phyloP scores from a whole-genome alignment of 1,140 invertebrate species.

The Drosophila watanabei region DNA sequence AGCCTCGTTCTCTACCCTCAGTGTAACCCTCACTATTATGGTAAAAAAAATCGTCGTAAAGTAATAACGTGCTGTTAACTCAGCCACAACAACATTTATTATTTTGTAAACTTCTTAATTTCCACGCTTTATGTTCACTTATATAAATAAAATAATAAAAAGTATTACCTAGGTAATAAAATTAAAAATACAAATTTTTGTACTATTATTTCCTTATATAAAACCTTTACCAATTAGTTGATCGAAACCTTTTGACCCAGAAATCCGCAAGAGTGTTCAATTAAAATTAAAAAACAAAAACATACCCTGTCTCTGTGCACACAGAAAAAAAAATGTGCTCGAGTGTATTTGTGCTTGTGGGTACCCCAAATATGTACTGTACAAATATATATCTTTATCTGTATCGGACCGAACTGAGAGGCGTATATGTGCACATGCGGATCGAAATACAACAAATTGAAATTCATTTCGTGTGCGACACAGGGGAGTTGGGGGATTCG shows the following conservation, averaged over 20 bases:
- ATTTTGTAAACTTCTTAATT: no score
- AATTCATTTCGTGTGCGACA: constrained; percentile 71
- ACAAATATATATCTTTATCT: constrained; percentile 48
- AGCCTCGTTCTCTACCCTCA: no score
- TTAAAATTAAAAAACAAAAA: constrained; percentile 14
- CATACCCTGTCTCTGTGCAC: not conserved
- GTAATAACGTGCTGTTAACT: no score
- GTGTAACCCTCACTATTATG: no score
- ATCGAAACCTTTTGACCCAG: not conserved
- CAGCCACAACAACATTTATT: no score
- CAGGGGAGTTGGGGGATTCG: not conserved
- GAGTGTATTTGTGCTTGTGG: not conserved
- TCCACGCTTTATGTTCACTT: no score
- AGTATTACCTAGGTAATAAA: no score
- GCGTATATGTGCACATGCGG: constrained; percentile 26
- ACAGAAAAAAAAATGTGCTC: constrained; percentile 4
- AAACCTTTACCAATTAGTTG: not conserved
- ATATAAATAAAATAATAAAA: no score
- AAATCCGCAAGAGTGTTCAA: constrained; percentile 17
- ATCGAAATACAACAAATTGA: constrained; percentile 61
- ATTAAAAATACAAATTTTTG: no score
- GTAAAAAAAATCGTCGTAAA: no score
- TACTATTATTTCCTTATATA: not conserved
- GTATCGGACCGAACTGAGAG: constrained; percentile 15
- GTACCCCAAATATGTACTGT: constrained; percentile 28